Percentiles rank a stretch among this genome's conserved stretches.
phyloP scores from a whole-genome alignment of 2,888 invertebrate species.

The Trypoxylon attenuatum region DNA sequence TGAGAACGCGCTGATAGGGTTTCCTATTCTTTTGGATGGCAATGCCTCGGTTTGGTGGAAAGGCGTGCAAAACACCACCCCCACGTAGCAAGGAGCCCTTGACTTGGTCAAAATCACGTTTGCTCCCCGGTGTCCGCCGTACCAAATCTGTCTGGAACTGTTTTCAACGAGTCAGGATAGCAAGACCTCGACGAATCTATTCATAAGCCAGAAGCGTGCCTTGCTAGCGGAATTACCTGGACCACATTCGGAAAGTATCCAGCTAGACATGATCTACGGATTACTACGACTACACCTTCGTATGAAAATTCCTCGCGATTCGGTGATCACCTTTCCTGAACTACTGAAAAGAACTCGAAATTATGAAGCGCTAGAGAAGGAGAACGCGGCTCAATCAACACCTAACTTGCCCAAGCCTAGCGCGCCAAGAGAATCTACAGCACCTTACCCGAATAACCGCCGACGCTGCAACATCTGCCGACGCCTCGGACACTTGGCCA shows the following conservation, averaged over 20 bases:
- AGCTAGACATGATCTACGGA: constrained; percentile 7
- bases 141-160: not conserved
- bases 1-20: not conserved
- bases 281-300: not conserved
- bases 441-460: not conserved
- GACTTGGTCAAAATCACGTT: not conserved
- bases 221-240: not conserved
- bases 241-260: not conserved
- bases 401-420: no score
- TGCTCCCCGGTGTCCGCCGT: not conserved
- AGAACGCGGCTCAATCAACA: not conserved
- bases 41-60: not conserved
- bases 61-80: not conserved
- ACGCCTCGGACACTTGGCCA: not conserved
- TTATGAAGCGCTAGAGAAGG: not conserved
- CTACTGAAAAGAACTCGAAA: not conserved
- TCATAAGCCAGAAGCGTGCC: not conserved
- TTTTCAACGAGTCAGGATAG: not conserved
- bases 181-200: not conserved
- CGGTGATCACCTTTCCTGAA: not conserved
- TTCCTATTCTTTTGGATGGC: not conserved
- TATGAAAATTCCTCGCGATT: not conserved
- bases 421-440: no score
- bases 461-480: not conserved
- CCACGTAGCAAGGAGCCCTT: not conserved